Conservation (phyloP, 2,888 invertebrate species). For the Malthinus flaveolus region DNA sequence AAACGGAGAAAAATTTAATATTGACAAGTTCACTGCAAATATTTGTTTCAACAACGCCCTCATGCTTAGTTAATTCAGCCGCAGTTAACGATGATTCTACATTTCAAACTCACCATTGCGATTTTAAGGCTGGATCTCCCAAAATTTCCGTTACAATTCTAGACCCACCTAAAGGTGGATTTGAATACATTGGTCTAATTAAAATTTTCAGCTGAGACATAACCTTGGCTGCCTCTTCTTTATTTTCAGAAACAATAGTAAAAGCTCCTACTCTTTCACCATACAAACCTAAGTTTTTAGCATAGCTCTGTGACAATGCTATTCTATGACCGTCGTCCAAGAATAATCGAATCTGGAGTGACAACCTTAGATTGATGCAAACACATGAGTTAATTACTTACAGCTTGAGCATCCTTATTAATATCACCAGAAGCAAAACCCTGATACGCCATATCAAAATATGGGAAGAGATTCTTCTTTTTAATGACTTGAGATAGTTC, state of each 20-base stretch:
- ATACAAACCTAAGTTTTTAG: slow-evolving; percentile 94
- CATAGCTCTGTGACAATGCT: slow-evolving; percentile 90
- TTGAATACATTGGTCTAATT: slow-evolving; percentile 95
- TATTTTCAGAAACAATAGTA: slow-evolving; percentile 71
- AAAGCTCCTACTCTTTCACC: slow-evolving; percentile 96
- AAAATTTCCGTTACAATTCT: slow-evolving; percentile 88
- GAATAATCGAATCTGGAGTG: slow-evolving; percentile 70
- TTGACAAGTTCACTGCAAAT: neutral
- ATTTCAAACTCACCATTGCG: slow-evolving; percentile 66
- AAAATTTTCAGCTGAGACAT: slow-evolving; percentile 95
- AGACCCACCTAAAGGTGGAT: slow-evolving; percentile 94
- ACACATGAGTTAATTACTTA: slow-evolving; percentile 32
- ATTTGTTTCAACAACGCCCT: too few relatives aligned
- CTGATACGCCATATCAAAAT: slow-evolving; percentile 99
- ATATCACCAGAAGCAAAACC: slow-evolving; percentile 91
- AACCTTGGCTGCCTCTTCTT: slow-evolving; percentile 80
- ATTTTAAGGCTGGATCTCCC: slow-evolving; percentile 66
- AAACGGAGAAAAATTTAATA: slow-evolving; percentile 23
- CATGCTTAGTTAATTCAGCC: too few relatives aligned
- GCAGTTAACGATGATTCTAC: too few relatives aligned
- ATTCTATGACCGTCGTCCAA: slow-evolving; percentile 86
- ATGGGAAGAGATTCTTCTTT: slow-evolving; percentile 80
- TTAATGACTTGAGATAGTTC: slow-evolving; percentile 84
- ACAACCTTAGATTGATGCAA: neutral
- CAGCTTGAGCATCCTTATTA: slow-evolving; percentile 84